phyloP scores from a whole-genome alignment of 2,113 vertebrate species.

The Indicator indicator region DNA sequence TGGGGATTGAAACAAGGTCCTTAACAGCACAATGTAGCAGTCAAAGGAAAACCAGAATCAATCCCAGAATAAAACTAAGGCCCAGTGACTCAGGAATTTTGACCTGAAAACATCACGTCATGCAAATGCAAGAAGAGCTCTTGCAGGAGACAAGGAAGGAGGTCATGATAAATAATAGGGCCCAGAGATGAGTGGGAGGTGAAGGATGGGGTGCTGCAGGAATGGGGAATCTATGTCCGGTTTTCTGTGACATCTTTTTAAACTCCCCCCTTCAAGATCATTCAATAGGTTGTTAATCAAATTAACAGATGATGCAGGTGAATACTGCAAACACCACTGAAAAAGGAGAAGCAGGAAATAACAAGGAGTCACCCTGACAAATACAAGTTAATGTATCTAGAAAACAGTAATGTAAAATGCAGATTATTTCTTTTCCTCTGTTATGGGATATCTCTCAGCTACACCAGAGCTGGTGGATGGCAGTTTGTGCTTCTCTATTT shows the following conservation, averaged over 20 bases:
- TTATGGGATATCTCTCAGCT: background rate
- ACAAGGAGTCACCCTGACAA: conserved; percentile 11
- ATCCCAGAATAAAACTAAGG: background rate
- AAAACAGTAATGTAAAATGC: conserved; percentile 37
- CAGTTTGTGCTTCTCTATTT: background rate
- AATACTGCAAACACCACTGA: conserved; percentile 34
- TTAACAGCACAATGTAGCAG: background rate
- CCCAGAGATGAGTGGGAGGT: conserved; percentile 8
- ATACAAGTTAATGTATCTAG: conserved; percentile 43
- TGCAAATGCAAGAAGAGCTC: background rate
- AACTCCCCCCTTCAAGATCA: conserved; percentile 1
- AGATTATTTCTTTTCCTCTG: conserved; percentile 30
- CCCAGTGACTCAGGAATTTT: background rate
- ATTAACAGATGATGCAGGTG: conserved; percentile 55
- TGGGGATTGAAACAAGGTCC: too few relatives aligned
- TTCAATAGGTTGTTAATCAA: conserved; percentile 53
- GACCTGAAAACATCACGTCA: background rate
- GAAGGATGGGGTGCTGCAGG: background rate
- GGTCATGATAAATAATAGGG: background rate
- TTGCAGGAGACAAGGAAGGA: background rate
- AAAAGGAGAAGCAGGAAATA: conserved; percentile 57
- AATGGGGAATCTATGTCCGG: conserved; percentile 4
- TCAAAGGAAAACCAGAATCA: background rate
- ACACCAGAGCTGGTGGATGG: background rate
- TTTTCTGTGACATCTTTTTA: conserved; percentile 35